Evolutionary conservation across 2,113 vertebrate species (phyloP), one percentile per base, ranked within the genome.

Genomic region (Corvus cornix): DNA sequence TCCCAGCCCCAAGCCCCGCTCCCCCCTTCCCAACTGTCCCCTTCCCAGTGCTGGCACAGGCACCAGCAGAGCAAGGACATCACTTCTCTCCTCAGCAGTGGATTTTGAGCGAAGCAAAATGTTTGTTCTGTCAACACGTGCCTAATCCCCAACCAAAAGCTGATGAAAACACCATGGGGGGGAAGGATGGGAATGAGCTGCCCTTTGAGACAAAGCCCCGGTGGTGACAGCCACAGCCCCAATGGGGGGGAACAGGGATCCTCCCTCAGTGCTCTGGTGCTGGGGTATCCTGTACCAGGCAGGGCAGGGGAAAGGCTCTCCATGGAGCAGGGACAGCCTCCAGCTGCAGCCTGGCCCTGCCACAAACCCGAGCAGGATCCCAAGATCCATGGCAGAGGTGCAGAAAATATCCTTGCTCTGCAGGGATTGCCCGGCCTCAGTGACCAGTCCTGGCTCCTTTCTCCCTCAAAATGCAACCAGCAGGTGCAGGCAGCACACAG

Each of bases 101-200:
- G 92, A 97, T 94, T 95, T 6, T 66, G 80, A 96, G 83, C 37
- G 53, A 79, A 94, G 95, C 67, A 91, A 95, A 94, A 60, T 97
- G 96, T 97, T 97, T 97, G 95, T 96, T 97, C 93, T 97, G 97
- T 97, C 97, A 97, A 97, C 93, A 97, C 8, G 22, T 70, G 92
- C 90, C 93, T 97, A 97, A 97, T 97, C 96, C 96, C 68, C 90
- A 33, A 93, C 84, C 64, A 81, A 97, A 95, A 97, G 94, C 93
- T 0, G 90, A 95, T 96, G 97, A 94, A 94, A 95, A 95, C 94
- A 39, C 90, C 84, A 37, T 23, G 27, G 78, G 22, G 22, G 51
- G 83, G 93, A 92, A 95, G 93, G 96, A 96, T 94, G 96, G 93
- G 97, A 97, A 97, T 93, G 27, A 64, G 41, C 62, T 97, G 96